phyloP scores from a whole-genome alignment of 2,797 vertebrate genomes.

The Tinamus major region DNA sequence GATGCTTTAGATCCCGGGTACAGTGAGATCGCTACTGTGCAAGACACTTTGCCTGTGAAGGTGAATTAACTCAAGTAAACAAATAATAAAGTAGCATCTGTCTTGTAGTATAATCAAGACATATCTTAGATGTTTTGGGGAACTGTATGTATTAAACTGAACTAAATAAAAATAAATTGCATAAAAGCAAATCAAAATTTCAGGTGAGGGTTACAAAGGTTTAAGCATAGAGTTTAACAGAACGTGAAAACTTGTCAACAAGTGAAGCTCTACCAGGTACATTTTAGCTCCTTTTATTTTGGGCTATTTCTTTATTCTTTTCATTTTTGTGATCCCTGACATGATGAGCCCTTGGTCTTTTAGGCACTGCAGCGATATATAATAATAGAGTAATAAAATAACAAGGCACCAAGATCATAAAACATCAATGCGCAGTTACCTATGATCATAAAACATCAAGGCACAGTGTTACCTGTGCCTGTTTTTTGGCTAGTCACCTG shows the following conservation, averaged over 20 bases:
- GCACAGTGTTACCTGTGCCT: not conserved
- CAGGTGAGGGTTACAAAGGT: accelerated
- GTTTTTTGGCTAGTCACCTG: not conserved
- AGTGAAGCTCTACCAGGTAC: not conserved
- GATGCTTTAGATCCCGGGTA: not conserved
- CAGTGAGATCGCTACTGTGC: not conserved
- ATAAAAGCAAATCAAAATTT: not conserved
- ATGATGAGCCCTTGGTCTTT: not conserved
- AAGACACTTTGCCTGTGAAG: not conserved
- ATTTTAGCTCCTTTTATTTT: not conserved
- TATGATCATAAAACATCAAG: not conserved
- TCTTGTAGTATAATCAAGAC: not conserved
- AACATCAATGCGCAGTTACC: not conserved
- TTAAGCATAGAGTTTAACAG: not conserved
- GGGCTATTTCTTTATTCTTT: not conserved
- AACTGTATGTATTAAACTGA: not conserved
- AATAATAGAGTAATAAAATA: not conserved
- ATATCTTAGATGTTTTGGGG: not conserved
- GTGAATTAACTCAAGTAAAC: not conserved
- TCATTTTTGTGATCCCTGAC: not conserved
- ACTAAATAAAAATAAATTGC: not conserved
- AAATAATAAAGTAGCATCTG: not conserved
- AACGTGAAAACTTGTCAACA: not conserved
- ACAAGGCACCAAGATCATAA: not conserved
- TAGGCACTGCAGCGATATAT: not conserved